Evolutionary conservation across 2,113 vertebrate species (phyloP), one percentile per base, ranked within the genome.

Genomic region (Struthidea cinerea): DNA sequence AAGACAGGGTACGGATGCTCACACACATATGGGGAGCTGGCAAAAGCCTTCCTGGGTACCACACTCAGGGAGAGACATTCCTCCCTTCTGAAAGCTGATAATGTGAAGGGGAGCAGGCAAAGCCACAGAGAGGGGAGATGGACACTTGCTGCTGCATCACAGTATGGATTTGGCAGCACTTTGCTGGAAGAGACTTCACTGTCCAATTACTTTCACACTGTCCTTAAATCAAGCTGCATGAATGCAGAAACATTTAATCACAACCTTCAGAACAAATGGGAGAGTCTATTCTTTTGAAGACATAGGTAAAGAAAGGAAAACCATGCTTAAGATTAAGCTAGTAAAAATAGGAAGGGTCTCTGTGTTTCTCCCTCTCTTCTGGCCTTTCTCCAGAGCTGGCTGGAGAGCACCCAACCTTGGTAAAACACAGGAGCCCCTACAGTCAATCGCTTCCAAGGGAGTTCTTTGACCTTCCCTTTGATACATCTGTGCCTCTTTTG

Each of bases 1-100:
- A 11, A 33, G 33, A 68, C 1, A 9, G 21, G 5, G 28, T 23
- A 46, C 9, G 11, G 33, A 46, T 39, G 16, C 11, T 24, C 21
- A 37, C 30, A 15, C 11, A 46, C 9, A 19, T 5, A 23, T 0
- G 3, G 1, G 8, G 21, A 85, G 15, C 42, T 53, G 28, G 17
- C 49, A 33, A 32, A 32, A 80, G 23, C 33, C 7, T 27, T 64
- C 27, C 33, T 23, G 15, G 23, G 24, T 47, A 61, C 11, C 30
- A 14, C 3, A 1, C 9, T 32, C 9, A 3, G 8, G 13, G 6
- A 41, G 15, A 20, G 4, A n/a, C 12, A 26, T 44, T 57, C 22
- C 8, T 63, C 26, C 21, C 52, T 78, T 33, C 22, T 49, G 22
- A 84, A 50, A 18, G 21, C 15, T 53, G 60, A 21, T 67, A 14